Percentiles rank a stretch among this genome's conserved stretches.
These are phyloP conservation scores for Pseudomyrmex gracilis DNA, from an alignment of 1,140 invertebrate species.

Conservation along the genomic window DNA sequence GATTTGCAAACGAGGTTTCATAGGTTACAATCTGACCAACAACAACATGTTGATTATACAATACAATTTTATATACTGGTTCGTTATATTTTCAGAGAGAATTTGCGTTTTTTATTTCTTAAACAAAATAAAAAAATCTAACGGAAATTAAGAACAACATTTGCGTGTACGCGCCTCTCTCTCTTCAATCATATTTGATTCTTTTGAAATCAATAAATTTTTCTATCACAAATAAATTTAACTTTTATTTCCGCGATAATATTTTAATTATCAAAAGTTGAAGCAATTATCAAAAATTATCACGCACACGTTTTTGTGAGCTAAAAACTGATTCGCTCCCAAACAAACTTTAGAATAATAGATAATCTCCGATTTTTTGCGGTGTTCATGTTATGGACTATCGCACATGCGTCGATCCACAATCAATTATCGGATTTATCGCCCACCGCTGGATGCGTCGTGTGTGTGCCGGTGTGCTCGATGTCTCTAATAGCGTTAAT, in stretches of 20 bases:
- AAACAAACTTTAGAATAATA: background rate
- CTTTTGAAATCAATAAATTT: too few relatives aligned
- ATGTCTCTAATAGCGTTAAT: conserved; percentile 74
- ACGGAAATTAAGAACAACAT: background rate
- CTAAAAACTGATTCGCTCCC: background rate
- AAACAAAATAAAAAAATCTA: background rate
- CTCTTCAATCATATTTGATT: too few relatives aligned
- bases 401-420: conserved; percentile 43
- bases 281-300: too few relatives aligned
- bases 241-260: background rate
- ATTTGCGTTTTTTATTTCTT: conserved; percentile 1
- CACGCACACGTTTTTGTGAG: background rate
- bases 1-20: conserved; percentile 21
- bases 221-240: background rate
- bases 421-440: conserved; percentile 69
- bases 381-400: background rate
- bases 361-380: background rate
- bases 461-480: conserved; percentile 40
- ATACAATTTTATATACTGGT: background rate
- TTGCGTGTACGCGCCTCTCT: background rate
- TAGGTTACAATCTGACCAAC: background rate
- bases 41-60: conserved; percentile 1
- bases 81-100: background rate
- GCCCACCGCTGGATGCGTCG: background rate
- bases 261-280: background rate